Evolutionary conservation across 1,140 invertebrate genomes (phyloP).

Genomic region (Manduca sexta): DNA sequence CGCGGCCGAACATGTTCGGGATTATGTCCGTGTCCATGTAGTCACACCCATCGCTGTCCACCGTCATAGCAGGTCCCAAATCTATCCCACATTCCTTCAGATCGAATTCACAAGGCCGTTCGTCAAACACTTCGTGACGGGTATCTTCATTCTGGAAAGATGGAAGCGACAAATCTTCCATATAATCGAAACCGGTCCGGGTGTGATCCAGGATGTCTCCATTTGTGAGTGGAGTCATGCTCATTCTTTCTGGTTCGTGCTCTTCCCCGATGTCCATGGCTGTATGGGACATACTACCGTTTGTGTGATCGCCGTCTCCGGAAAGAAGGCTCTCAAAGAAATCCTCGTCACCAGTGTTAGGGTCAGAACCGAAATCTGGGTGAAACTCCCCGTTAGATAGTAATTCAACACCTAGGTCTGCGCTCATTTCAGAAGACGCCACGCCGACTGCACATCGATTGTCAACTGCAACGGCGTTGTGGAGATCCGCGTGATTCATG

Average conservation of each 20-base stretch:
- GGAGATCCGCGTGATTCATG: conserved; percentile 47
- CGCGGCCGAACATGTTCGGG: conserved; percentile 58
- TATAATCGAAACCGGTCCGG: conserved; percentile 52
- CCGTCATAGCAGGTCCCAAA: conserved; percentile 44
- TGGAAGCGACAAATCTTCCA: conserved; percentile 55
- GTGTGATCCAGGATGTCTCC: conserved; percentile 59
- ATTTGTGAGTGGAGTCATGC: conserved; percentile 56
- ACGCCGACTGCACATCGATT: conserved; percentile 29
- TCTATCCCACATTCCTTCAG: conserved; percentile 60
- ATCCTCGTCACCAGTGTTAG: conserved; percentile 42
- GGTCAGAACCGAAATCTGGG: conserved; percentile 41
- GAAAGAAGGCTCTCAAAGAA: conserved; percentile 51
- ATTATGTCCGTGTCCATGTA: conserved; percentile 62
- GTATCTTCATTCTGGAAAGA: conserved; percentile 59
- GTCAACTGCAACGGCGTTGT: conserved; percentile 22
- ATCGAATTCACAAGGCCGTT: conserved; percentile 53
- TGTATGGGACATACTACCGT: conserved; percentile 31
- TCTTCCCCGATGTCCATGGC: conserved; percentile 60
- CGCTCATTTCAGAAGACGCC: conserved; percentile 35
- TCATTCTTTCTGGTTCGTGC: conserved; percentile 42
- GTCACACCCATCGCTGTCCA: conserved; percentile 47
- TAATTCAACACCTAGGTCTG: conserved; percentile 45
- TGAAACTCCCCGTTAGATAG: conserved; percentile 49
- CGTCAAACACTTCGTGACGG: conserved; percentile 38
- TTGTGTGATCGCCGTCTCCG: conserved; percentile 28